Base-by-base conservation (phyloP, 2,797 vertebrate species). In the Coccyzus lansbergi region DNA sequence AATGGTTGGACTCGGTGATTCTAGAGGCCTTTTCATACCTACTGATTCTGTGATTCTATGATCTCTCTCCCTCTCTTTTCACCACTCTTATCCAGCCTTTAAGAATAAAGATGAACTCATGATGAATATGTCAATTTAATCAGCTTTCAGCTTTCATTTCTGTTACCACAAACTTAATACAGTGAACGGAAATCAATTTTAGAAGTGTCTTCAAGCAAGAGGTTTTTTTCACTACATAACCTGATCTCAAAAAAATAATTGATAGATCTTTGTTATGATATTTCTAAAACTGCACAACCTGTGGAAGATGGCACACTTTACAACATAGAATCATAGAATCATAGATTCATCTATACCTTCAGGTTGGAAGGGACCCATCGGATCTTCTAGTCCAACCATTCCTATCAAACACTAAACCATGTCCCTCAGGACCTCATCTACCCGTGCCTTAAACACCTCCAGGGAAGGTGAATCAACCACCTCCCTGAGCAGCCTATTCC, bases 91-190 rank as follows among this genome's bases (percentile, higher is more conserved):
- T 4, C 60, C 42, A 48, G 25, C 49, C 7, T 86, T 59, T 55
- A 76, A 85, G 42, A 86, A 74, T 89, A 59, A 86, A 88, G 53
- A 89, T 33, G 48, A 95, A 96, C 78, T 70, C 79, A 76, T 83
- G 70, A 76, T 65, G 34, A 93, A 89, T 71, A 93, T 49, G 78
- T 14, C 19, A 52, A 51, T 68, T 88, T 93, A 83, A 80, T 74
- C 42, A 80, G 24, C 17, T 91, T 93, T 83, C 33, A 68, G 17
- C 38, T 87, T 88, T 84, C 42, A 46, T 52, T 86, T 16, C 16
- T 92, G 88, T 85, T 89, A 70, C 44, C 13, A 10, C 70, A 17
- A 52, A 74, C 22, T 93, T 92, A 92, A 85, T 53, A 34, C 29
- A 33, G 31, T 84, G 64, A 91, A 91, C 75, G 33, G 15, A 88